phyloP scores from a whole-genome alignment of 1,140 invertebrate genomes.

The Mizuhopecten yessoensis region DNA sequence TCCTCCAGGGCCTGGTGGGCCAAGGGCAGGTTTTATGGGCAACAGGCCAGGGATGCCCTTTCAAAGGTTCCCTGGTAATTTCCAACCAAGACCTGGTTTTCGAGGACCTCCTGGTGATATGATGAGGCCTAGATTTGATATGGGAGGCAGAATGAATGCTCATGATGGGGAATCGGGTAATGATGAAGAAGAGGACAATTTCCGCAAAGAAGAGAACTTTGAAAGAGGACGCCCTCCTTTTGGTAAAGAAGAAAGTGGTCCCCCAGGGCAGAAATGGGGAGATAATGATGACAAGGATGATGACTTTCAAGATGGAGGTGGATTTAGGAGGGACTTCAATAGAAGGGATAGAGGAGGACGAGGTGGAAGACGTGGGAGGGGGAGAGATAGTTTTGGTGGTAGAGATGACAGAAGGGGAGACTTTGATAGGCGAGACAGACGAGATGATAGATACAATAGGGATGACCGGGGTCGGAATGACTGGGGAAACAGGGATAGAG shows the following conservation, averaged over 20 bases:
- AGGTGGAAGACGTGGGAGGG: slow-evolving; percentile 45
- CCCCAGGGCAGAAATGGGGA: neutral
- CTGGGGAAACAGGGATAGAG: slow-evolving; percentile 50
- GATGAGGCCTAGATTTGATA: slow-evolving; percentile 46
- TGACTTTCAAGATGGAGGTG: neutral
- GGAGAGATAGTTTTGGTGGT: slow-evolving; percentile 50
- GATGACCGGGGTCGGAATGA: slow-evolving; percentile 42
- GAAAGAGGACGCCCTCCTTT: slow-evolving; percentile 26
- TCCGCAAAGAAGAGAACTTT: slow-evolving; percentile 27
- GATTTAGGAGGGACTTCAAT: slow-evolving; percentile 16
- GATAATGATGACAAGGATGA: slow-evolving; percentile 53
- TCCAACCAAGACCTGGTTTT: slow-evolving; percentile 55
- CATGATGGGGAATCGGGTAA: slow-evolving; percentile 48
- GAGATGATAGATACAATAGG: slow-evolving; percentile 12
- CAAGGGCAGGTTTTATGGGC: slow-evolving; percentile 37
- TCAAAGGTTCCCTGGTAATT: slow-evolving; percentile 53
- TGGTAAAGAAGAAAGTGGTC: slow-evolving; percentile 42
- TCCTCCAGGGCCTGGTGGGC: slow-evolving; percentile 51
- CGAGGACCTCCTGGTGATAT: slow-evolving; percentile 55
- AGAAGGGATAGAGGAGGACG: slow-evolving; percentile 47
- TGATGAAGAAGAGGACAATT: slow-evolving; percentile 49
- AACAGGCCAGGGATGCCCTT: slow-evolving; percentile 52
- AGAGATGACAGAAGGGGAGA: slow-evolving; percentile 42
- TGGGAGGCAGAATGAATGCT: slow-evolving; percentile 43
- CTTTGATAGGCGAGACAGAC: slow-evolving; percentile 12